Evolutionary conservation across 2,888 invertebrate genomes (phyloP).

Genomic region (Drosophila gaucha): DNA sequence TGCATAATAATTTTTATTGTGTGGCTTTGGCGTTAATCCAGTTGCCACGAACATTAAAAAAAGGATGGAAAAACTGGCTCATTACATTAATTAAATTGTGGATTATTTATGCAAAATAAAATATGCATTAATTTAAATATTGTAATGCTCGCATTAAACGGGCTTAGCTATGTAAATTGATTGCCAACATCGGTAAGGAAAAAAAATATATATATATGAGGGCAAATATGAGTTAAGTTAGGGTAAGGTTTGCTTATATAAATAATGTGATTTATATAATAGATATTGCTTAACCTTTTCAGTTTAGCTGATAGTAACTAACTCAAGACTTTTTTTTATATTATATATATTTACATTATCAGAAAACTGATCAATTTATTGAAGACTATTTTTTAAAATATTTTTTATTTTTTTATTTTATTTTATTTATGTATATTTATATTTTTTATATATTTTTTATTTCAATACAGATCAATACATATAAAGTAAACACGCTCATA

Average conservation of each 20-base stretch:
- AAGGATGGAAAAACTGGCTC: conserved; percentile 25
- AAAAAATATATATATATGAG: neutral
- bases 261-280: too few relatives aligned
- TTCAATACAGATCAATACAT: too few relatives aligned
- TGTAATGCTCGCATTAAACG: conserved; percentile 63
- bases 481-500: neutral
- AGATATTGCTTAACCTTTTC: too few relatives aligned
- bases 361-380: too few relatives aligned
- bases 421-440: too few relatives aligned
- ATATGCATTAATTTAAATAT: conserved; percentile 65
- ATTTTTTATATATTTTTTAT: too few relatives aligned
- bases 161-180: conserved; percentile 68
- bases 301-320: too few relatives aligned
- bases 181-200: conserved; percentile 1
- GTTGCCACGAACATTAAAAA: conserved; percentile 48
- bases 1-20: conserved; percentile 52
- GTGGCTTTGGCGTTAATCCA: conserved; percentile 61
- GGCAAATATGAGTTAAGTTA: neutral
- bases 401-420: too few relatives aligned
- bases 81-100: conserved; percentile 75
- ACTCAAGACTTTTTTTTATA: too few relatives aligned
- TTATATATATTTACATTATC: too few relatives aligned
- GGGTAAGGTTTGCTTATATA: too few relatives aligned
- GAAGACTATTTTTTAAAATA: too few relatives aligned
- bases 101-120: conserved; percentile 70